Evolutionary conservation across 37 sponge, comb jelly and placozoan species (phyloP).

Genomic region (Cladorhizidae sp.): DNA sequence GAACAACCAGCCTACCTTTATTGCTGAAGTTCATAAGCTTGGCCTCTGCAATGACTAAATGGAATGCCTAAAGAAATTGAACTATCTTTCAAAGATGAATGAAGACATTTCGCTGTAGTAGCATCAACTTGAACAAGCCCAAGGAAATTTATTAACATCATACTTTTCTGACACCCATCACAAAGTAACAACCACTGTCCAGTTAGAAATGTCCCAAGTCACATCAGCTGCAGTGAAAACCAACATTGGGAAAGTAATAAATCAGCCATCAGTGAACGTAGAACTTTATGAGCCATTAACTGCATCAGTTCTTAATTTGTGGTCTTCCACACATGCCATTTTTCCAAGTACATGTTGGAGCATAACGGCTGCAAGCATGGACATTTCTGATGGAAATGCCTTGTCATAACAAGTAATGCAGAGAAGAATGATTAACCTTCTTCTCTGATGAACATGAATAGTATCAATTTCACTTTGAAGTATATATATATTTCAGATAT

Average conservation of each 20-base stretch:
- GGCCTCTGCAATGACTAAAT: no score
- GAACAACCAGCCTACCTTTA: no score
- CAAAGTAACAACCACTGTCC: not conserved
- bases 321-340: not conserved
- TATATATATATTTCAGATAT: no score
- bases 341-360: constrained; percentile 16
- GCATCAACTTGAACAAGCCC: constrained; percentile 1
- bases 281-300: constrained; percentile 9
- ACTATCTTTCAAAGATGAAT: not conserved
- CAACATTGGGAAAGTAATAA: not conserved
- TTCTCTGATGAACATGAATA: not conserved
- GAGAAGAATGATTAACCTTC: constrained; percentile 13
- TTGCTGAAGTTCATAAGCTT: no score
- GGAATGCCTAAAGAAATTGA: not conserved
- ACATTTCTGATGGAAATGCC: constrained; percentile 23
- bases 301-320: constrained; percentile 5
- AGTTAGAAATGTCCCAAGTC: not conserved
- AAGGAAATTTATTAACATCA: not conserved
- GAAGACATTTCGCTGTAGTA: not conserved
- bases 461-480: not conserved
- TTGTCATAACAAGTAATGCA: constrained; percentile 13
- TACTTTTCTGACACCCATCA: constrained; percentile 2
- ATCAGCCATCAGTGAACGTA: constrained; percentile 11
- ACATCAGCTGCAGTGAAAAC: not conserved
- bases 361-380: constrained; percentile 15